These are phyloP conservation scores for Ataeniobius toweri DNA, from an alignment of 2,797 vertebrate species.

Conservation along the genomic window DNA sequence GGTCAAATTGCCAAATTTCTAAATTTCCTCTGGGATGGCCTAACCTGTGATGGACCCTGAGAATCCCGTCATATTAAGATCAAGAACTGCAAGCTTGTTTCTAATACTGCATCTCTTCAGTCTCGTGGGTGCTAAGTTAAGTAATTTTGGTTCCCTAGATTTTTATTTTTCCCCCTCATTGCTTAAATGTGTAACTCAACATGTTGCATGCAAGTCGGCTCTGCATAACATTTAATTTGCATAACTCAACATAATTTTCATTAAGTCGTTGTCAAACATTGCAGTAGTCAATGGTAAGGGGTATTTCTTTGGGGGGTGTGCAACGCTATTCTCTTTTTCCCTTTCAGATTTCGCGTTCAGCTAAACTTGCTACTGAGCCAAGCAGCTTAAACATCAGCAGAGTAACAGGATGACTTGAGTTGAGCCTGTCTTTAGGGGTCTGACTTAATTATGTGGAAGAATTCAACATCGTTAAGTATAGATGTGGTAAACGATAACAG, in stretches of 20 bases:
- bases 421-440: conserved; percentile 54
- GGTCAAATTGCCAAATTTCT: conserved; percentile 75
- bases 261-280: conserved; percentile 61
- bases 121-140: conserved; percentile 83
- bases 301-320: conserved; percentile 43
- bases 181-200: conserved; percentile 75
- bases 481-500: conserved; percentile 37
- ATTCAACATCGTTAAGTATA: conserved; percentile 41
- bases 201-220: conserved; percentile 80
- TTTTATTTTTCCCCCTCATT: conserved; percentile 68
- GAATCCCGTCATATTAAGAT: conserved; percentile 81
- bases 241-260: conserved; percentile 57
- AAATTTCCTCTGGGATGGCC: conserved; percentile 76
- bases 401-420: conserved; percentile 65
- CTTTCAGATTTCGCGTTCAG: conserved; percentile 77
- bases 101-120: conserved; percentile 82
- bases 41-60: conserved; percentile 82
- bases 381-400: conserved; percentile 52
- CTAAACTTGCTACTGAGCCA: conserved; percentile 65
- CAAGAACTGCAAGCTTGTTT: conserved; percentile 82
- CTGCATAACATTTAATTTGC: conserved; percentile 75
- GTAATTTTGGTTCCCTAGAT: conserved; percentile 79
- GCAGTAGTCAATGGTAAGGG: conserved; percentile 57
- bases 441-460: conserved; percentile 40
- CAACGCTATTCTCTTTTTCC: conserved; percentile 76